Evolutionary conservation across 2,113 vertebrate species (phyloP).

Genomic region (Myrmophylax atrothorax): DNA sequence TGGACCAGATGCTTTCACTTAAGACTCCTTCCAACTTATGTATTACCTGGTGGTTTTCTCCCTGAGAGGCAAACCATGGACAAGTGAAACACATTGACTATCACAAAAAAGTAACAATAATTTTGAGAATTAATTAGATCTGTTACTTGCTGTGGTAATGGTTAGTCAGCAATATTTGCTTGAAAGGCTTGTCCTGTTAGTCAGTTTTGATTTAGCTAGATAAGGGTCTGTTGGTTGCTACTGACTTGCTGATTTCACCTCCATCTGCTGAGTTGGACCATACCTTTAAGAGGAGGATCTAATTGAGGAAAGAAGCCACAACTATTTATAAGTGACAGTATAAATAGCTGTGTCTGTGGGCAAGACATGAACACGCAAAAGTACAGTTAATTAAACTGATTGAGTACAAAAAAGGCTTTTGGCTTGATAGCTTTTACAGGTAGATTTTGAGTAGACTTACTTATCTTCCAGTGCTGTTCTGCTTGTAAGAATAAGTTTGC

Average conservation of each 20-base stretch:
- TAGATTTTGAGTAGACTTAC: background rate
- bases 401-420: background rate
- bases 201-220: background rate
- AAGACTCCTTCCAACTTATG: background rate
- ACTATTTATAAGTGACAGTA: background rate
- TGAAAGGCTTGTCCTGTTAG: background rate
- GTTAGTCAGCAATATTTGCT: background rate
- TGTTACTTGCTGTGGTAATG: background rate
- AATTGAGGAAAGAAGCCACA: background rate
- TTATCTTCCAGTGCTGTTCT: background rate
- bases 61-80: background rate
- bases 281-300: background rate
- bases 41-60: background rate
- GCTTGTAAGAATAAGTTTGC: background rate
- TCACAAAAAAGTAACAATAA: background rate
- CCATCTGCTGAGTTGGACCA: background rate
- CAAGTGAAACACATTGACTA: background rate
- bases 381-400: background rate
- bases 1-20: background rate
- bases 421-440: background rate
- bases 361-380: background rate
- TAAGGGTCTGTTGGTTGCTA: background rate
- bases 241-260: background rate
- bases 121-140: background rate
- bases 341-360: constrained; percentile 8